A percentile compares a stretch with the other conserved stretches of the same genome.
Conservation (phyloP, 2,888 invertebrate species). For the Epiperipatus broadwayi region DNA sequence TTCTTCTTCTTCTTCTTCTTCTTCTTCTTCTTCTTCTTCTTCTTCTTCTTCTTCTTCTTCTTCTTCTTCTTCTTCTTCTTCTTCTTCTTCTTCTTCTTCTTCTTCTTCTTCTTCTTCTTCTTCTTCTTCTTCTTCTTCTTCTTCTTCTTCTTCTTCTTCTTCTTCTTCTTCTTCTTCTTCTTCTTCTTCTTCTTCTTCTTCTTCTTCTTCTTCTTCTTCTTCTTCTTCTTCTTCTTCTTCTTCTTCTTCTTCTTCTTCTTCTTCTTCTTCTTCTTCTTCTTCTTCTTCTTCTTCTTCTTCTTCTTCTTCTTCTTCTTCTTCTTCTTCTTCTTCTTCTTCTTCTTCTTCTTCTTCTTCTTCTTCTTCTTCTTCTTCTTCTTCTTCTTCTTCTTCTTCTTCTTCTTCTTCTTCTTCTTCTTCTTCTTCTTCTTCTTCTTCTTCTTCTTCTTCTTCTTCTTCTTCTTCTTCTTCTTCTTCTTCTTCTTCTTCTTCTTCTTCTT, state of each 20-base stretch:
- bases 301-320: constrained; percentile 3
- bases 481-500: constrained; percentile 3
- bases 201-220: constrained; percentile 3
- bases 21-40: constrained; percentile 3
- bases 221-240: constrained; percentile 3
- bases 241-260: constrained; percentile 3
- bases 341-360: constrained; percentile 3
- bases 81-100: constrained; percentile 3
- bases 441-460: constrained; percentile 3
- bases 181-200: constrained; percentile 3
- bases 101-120: constrained; percentile 3
- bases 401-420: constrained; percentile 3
- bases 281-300: constrained; percentile 3
- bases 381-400: constrained; percentile 3
- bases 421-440: constrained; percentile 3
- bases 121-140: constrained; percentile 3
- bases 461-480: constrained; percentile 3
- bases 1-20: constrained; percentile 3
- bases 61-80: constrained; percentile 3
- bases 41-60: constrained; percentile 3
- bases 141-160: constrained; percentile 3
- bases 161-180: constrained; percentile 3
- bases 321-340: constrained; percentile 3
- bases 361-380: constrained; percentile 3
- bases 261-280: constrained; percentile 3